Conservation (phyloP, 2,888 invertebrate genomes). For the Microctonus brassicae region DNA sequence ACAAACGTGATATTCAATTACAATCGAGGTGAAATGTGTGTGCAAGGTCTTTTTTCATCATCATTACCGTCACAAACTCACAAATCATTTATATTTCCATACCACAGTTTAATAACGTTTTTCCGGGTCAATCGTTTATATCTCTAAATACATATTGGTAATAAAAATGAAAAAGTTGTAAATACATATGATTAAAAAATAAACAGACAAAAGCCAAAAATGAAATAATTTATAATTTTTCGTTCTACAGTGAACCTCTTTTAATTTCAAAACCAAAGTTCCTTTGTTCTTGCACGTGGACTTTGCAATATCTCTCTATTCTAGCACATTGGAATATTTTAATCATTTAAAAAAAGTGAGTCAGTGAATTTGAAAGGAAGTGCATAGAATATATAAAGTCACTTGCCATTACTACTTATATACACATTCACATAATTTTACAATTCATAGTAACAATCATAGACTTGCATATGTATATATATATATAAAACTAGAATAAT, state of each 20-base stretch:
- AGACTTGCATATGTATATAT: background rate
- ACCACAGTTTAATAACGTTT: background rate
- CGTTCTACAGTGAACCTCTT: background rate
- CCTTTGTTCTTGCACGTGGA: background rate
- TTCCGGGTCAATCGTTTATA: constrained; percentile 1
- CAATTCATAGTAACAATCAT: background rate
- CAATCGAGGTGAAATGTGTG: constrained; percentile 13
- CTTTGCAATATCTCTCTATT: background rate
- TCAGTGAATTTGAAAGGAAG: constrained; percentile 17
- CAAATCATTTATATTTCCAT: background rate
- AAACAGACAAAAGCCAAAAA: background rate
- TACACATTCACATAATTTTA: background rate
- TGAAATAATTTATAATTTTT: background rate
- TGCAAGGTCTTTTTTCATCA: background rate
- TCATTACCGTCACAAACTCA: background rate
- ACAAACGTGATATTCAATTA: constrained; percentile 17
- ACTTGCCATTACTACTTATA: background rate
- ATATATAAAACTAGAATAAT: background rate
- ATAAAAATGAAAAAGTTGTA: too few species aligned
- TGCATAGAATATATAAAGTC: background rate
- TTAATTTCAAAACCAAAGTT: background rate
- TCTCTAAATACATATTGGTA: too few species aligned
- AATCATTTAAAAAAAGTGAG: constrained; percentile 1
- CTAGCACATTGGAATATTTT: background rate
- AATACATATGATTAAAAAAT: background rate